Evolutionary conservation across 2,797 vertebrate genomes (phyloP), one percentile per base, ranked within the genome.

Genomic region (Paguma larvata): DNA sequence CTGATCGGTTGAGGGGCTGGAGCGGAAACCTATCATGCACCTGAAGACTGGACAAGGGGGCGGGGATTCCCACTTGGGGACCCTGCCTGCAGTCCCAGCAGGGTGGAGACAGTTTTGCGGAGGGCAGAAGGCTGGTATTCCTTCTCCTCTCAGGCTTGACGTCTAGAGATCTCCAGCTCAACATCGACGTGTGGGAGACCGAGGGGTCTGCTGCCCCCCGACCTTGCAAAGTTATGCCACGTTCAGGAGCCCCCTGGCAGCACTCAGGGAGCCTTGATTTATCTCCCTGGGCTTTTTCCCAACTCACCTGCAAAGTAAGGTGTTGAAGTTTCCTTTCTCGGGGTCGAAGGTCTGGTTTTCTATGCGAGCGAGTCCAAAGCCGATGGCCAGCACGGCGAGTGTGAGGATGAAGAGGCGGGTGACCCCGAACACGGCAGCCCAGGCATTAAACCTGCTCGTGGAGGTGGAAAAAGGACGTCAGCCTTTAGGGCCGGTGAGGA

Each of bases 331-430:
- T 88, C 99, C 99, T 77, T 97, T 99, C 97, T 99, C 99, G 0
- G 98, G 99, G 94, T 99, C 99, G 27, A 99, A 98, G 0, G 97
- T 98, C 98, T 99, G 99, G 98, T 99, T 99, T 95, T 99, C 99
- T 10, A 99, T 98, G 0, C 99, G 99, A 1, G 99, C 99, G 97
- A 99, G 98, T 83, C 99, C 99, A 0, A 99, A 99, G 14, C 99
- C 99, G 0, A 99, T 99, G 2, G 99, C 99, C 98, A 99, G 98
- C 98, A 99, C 99, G 78, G 99, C 99, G 12, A 99, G 99, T 73
- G 99, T 99, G 96, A 99, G 98, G 18, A 99, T 99, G 96, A 99
- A 99, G 98, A 99, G 99, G 86, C 99, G 99, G 3, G 99, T 99
- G 97, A 99, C 98, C 94, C 99, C 99, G 0, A 99, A 99, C 41